Percentiles rank a stretch among this genome's conserved stretches.
Evolutionary conservation across 2,888 invertebrate genomes (phyloP).

Genomic region (Steinernema hermaphroditum): DNA sequence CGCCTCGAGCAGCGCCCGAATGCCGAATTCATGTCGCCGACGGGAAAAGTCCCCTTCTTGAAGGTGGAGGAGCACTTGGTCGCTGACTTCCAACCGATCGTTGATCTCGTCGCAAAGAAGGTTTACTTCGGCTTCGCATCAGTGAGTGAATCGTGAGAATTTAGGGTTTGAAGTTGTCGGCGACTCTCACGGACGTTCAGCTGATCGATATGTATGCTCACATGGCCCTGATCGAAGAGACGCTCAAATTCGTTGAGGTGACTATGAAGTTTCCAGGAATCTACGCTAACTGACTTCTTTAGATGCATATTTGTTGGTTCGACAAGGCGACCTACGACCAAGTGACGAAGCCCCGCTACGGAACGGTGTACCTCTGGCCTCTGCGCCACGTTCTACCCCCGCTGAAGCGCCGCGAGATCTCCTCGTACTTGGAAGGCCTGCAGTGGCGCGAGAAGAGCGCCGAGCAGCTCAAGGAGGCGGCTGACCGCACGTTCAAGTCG

Average conservation of each 20-base stretch:
- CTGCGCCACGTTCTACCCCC: conserved; percentile 81
- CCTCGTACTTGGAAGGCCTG: conserved; percentile 77
- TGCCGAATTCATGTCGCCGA: conserved; percentile 94
- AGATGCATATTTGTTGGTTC: conserved; percentile 85
- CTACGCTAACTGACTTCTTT: conserved; percentile 49
- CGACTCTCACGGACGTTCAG: conserved; percentile 72
- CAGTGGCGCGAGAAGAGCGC: conserved; percentile 77
- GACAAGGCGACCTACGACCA: conserved; percentile 79
- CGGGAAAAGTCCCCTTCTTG: conserved; percentile 81
- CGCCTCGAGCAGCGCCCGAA: conserved; percentile 82
- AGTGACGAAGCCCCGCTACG: conserved; percentile 79
- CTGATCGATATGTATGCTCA: conserved; percentile 90
- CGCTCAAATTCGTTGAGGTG: conserved; percentile 87
- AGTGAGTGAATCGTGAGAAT: background rate
- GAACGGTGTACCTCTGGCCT: conserved; percentile 91
- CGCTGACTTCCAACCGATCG: conserved; percentile 87
- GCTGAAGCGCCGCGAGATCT: conserved; percentile 74
- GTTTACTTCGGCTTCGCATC: conserved; percentile 62
- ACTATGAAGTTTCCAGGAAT: background rate
- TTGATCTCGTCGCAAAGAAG: conserved; percentile 83
- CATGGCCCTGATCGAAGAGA: conserved; percentile 80
- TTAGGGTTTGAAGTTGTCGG: conserved; percentile 47
- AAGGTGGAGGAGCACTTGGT: conserved; percentile 85
- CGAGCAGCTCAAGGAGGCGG: conserved; percentile 72
- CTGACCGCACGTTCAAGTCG: conserved; percentile 84